Percentiles rank a stretch among this genome's conserved stretches.
These are phyloP conservation scores for Sphaeridia pumilis DNA, from an alignment of 2,888 invertebrate genomes.

Conservation along the genomic window DNA sequence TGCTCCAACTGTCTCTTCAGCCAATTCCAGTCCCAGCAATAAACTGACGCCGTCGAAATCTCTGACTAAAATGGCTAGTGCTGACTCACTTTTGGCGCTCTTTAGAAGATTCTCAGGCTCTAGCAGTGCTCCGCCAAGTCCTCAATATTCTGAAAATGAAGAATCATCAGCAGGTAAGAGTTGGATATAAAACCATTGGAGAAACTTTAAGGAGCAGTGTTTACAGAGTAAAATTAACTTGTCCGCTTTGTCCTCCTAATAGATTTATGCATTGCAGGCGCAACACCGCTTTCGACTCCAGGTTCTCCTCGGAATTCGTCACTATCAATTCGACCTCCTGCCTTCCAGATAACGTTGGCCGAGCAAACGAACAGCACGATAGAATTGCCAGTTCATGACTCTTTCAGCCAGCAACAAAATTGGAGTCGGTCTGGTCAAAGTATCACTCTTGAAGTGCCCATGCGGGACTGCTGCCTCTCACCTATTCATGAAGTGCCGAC, in stretches of 20 bases:
- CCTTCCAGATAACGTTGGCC: constrained; percentile 31
- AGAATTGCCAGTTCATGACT: constrained; percentile 35
- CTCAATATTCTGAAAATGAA: constrained; percentile 61
- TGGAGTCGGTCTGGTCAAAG: constrained; percentile 54
- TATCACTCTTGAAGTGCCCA: constrained; percentile 64
- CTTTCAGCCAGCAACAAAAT: constrained; percentile 29
- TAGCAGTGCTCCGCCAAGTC: constrained; percentile 61
- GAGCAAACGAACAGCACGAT: constrained; percentile 27
- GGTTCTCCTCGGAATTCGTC: constrained; percentile 53
- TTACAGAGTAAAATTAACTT: neutral
- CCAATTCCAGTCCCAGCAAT: constrained; percentile 1
- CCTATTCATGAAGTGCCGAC: constrained; percentile 63
- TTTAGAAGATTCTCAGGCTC: constrained; percentile 45
- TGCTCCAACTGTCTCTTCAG: constrained; percentile 6
- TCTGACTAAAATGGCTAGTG: constrained; percentile 58
- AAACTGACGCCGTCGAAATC: constrained; percentile 36
- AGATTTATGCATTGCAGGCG: constrained; percentile 19
- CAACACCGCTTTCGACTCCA: constrained; percentile 45
- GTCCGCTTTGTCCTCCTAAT: neutral
- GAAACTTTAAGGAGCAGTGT: no score
- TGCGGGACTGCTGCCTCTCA: constrained; percentile 55
- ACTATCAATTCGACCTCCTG: constrained; percentile 38
- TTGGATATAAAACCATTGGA: neutral
- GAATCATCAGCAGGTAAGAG: constrained; percentile 47
- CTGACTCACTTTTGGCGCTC: constrained; percentile 68